Evolutionary conservation across 2,113 vertebrate species (phyloP), one percentile per base, ranked within the genome.

Genomic region (Ariopsis seemanni): DNA sequence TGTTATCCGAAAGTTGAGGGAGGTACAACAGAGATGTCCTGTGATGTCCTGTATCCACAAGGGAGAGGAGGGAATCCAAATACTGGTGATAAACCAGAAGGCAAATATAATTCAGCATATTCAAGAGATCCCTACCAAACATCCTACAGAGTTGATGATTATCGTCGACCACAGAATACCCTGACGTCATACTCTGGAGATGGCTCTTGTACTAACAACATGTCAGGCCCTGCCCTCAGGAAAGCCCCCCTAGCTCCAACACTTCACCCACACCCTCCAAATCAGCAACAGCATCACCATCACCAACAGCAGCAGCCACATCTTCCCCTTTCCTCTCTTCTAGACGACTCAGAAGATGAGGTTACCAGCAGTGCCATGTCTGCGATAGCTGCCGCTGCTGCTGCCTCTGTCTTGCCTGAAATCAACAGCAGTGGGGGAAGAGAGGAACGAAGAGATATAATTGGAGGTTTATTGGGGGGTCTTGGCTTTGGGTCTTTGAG

Each of bases 341-440:
- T 96, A 90, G 95, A 96, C 58, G 95, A 96, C 81, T 95, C 95
- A 0, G 95, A 96, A 90, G 95, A 96, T 10, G 95, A 96, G 90
- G 95, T 96, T 86, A 95, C 95, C 27, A 96, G 94, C 92, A 96
- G 94, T n/a, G 95, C 95, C 1, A 96, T 96, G 95, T 95, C 95
- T 2, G 95, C 95, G 82, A 96, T 95, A 7, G 95, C 95, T 0
- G 95, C 95, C 6, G 95, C 95, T 0, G 95, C 95, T 0, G 95
- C 95, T 0, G 95, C 95, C 42, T 96, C 95, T 20, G 90, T 90
- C 62, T 67, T 92, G 60, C 91, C 6, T 15, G 94, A 95, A 25
- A 90, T 95, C 34, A 95, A 91, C 90, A 84, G 89, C 10, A 90
- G 34, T 30, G 95, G 95, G 42, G 86, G 91, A 48, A 92, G 94